Percentiles rank a stretch among this genome's conserved stretches.
Evolutionary conservation across 2,888 invertebrate species (phyloP).

Genomic region (Anagyrus pseudococci): DNA sequence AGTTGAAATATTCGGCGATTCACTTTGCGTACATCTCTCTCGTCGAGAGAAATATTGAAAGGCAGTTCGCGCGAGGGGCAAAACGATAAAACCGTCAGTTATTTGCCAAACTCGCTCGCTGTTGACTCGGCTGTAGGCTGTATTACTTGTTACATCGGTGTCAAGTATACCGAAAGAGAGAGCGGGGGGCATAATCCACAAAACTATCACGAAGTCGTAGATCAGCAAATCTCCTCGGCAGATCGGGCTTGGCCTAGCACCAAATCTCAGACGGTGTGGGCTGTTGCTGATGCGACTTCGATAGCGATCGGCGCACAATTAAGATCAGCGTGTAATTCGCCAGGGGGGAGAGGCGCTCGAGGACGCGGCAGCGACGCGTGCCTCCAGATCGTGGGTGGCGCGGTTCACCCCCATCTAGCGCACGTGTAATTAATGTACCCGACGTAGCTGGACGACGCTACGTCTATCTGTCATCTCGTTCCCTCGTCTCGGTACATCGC

Average conservation of each 20-base stretch:
- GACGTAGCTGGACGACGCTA: slow-evolving; percentile 29
- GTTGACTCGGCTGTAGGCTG: too few relatives aligned
- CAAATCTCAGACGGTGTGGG: slow-evolving; percentile 17
- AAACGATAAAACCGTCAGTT: slow-evolving; percentile 9
- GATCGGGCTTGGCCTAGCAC: slow-evolving; percentile 15
- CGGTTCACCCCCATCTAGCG: slow-evolving; percentile 40
- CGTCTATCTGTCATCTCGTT: slow-evolving; percentile 27
- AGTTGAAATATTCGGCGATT: too few relatives aligned
- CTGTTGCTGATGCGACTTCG: too few relatives aligned
- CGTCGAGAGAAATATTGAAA: slow-evolving; percentile 10
- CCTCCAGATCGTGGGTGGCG: slow-evolving; percentile 48
- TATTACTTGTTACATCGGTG: slow-evolving; percentile 8
- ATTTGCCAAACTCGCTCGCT: slow-evolving; percentile 14
- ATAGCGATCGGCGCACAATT: slow-evolving; percentile 1
- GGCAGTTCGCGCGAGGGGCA: background rate
- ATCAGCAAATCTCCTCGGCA: background rate
- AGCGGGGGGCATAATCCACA: too few relatives aligned
- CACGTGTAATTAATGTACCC: slow-evolving; percentile 52
- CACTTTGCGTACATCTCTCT: too few relatives aligned
- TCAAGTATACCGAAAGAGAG: slow-evolving; percentile 15
- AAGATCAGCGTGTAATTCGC: slow-evolving; percentile 9
- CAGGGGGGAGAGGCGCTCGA: too few relatives aligned
- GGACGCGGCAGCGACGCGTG: background rate
- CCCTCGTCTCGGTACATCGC: background rate
- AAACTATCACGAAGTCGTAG: background rate